phyloP scores from a whole-genome alignment of 2,113 vertebrate genomes.

The Dipodomys spectabilis region DNA sequence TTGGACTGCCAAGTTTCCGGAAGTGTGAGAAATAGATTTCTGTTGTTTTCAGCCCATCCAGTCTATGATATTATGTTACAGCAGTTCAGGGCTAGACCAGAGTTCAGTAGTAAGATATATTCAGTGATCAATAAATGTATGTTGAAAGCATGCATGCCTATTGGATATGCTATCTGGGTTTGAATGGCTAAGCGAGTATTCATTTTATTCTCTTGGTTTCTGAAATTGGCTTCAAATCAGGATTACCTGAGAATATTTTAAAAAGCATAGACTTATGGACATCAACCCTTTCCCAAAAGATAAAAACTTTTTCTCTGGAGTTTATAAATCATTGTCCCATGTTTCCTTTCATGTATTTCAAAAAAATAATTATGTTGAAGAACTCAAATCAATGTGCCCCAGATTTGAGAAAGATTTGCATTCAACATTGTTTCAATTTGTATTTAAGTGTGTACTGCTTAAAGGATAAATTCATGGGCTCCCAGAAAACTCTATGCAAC shows the following conservation, averaged over 20 bases:
- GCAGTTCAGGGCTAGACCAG: no score
- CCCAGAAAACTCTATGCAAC: not conserved
- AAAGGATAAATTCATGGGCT: not conserved
- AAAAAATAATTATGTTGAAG: constrained; percentile 30
- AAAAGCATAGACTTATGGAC: not conserved
- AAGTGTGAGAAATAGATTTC: not conserved
- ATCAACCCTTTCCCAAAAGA: not conserved
- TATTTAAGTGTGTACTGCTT: not conserved
- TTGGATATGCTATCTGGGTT: not conserved
- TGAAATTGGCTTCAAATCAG: not conserved
- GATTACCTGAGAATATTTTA: not conserved
- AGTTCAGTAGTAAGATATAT: not conserved
- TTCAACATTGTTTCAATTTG: constrained; percentile 5
- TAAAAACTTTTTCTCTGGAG: not conserved
- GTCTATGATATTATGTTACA: not conserved
- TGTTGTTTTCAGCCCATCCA: not conserved
- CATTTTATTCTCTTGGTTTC: not conserved
- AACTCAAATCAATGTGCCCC: not conserved
- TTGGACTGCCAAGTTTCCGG: not conserved
- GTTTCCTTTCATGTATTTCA: not conserved
- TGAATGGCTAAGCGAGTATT: not conserved
- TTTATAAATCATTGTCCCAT: constrained; percentile 9
- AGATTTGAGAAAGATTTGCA: constrained; percentile 51
- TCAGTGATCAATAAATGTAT: not conserved
- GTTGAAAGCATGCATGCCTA: not conserved